These are phyloP conservation scores for Enteromius radiatus DNA, from an alignment of 2,797 vertebrate species.

Conservation along the genomic window DNA sequence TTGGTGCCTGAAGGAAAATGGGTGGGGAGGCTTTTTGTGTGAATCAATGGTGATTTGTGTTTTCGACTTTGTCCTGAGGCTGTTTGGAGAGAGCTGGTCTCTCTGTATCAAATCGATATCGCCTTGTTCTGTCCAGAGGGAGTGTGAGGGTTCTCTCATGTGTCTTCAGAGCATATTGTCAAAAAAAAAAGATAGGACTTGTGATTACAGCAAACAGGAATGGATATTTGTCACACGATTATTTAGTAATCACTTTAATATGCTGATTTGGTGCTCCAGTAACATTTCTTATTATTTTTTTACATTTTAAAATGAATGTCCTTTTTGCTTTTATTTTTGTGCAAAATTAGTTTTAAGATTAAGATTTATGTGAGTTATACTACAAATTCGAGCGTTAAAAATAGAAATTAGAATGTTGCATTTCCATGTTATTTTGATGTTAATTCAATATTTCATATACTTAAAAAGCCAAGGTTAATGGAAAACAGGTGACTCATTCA, in stretches of 20 bases:
- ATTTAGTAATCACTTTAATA: background rate
- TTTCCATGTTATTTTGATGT: background rate
- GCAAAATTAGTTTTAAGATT: background rate
- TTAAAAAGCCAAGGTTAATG: conserved; percentile 15
- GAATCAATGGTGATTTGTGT: conserved; percentile 50
- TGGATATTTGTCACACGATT: background rate
- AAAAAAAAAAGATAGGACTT: conserved; percentile 12
- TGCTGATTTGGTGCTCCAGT: background rate
- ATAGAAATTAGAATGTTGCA: background rate
- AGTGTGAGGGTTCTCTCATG: conserved; percentile 21
- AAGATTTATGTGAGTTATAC: background rate
- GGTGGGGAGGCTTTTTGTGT: conserved; percentile 37
- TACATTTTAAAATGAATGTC: background rate
- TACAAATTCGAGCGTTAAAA: background rate
- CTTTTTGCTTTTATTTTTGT: background rate
- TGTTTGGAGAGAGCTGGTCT: conserved; percentile 41
- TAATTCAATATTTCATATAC: background rate
- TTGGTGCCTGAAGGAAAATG: conserved; percentile 39
- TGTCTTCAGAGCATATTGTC: conserved; percentile 15
- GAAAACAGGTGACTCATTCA: conserved; percentile 18
- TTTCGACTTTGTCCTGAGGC: conserved; percentile 50
- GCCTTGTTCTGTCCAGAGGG: conserved; percentile 35
- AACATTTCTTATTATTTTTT: background rate
- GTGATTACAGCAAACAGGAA: conserved; percentile 27
- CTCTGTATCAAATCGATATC: conserved; percentile 43